Conservation (phyloP, 2,113 vertebrate species). For the Delphinapterus leucas region DNA sequence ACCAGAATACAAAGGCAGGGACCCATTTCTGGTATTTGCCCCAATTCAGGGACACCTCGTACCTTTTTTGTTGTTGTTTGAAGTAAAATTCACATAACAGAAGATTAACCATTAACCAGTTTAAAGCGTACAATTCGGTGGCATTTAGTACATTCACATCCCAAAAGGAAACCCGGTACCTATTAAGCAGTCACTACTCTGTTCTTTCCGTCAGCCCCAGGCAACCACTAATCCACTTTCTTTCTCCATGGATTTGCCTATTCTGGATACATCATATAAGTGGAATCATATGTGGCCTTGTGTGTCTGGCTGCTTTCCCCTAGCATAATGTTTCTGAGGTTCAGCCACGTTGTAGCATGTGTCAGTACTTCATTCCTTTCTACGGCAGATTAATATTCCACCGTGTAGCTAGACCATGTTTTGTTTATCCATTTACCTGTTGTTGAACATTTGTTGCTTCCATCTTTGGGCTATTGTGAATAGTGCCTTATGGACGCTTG, state of each 20-base stretch:
- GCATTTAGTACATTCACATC: background rate
- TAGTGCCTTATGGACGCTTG: background rate
- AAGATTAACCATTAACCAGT: background rate
- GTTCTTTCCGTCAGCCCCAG: background rate
- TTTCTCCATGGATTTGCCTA: background rate
- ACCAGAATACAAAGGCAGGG: background rate
- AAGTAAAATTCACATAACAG: slow-evolving; percentile 16
- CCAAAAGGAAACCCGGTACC: background rate
- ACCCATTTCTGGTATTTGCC: background rate
- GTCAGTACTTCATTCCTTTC: background rate
- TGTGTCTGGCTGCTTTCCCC: background rate
- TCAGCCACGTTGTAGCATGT: background rate
- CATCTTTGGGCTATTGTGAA: background rate
- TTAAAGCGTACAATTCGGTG: background rate
- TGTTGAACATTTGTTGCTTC: background rate
- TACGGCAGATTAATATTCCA: background rate
- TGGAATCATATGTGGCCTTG: background rate
- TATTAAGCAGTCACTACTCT: background rate
- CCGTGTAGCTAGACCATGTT: background rate
- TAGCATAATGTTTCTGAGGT: background rate
- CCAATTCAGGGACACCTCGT: background rate
- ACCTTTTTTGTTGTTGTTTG: background rate
- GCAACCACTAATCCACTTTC: background rate
- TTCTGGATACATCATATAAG: slow-evolving; percentile 11
- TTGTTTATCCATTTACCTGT: background rate